Percentiles rank a stretch among this genome's conserved stretches.
Conservation (phyloP, 2,113 vertebrate genomes). For the Pao palembangensis region DNA sequence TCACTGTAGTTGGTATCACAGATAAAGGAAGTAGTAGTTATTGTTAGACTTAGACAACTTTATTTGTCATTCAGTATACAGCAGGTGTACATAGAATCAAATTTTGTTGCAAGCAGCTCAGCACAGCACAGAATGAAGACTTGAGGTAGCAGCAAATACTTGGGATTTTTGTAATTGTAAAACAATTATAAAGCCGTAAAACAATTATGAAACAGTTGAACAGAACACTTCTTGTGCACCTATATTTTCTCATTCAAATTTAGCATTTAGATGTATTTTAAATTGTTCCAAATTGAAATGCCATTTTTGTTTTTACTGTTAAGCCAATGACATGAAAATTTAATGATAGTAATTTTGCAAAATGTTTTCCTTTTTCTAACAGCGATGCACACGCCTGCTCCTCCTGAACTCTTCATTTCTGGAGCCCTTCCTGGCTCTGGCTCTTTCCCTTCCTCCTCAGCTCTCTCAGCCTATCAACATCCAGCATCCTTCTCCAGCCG, state of each 20-base stretch:
- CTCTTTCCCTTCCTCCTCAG: conserved; percentile 90
- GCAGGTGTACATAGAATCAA: too few relatives aligned
- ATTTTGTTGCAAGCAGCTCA: too few relatives aligned
- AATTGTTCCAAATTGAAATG: not conserved
- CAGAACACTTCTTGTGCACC: too few relatives aligned
- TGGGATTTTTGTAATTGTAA: too few relatives aligned
- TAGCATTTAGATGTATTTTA: conserved; percentile 2
- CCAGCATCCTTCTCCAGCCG: conserved; percentile 90
- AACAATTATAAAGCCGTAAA: too few relatives aligned
- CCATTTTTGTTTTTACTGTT: not conserved
- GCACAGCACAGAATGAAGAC: too few relatives aligned
- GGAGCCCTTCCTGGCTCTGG: conserved; percentile 89
- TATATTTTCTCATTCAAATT: too few relatives aligned
- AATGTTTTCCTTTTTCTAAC: conserved; percentile 51
- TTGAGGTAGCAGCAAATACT: too few relatives aligned
- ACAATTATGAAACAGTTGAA: too few relatives aligned
- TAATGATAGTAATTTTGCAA: conserved; percentile 34
- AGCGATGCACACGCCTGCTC: conserved; percentile 95
- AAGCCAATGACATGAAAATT: conserved; percentile 4
- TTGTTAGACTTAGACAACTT: too few relatives aligned
- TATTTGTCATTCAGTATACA: too few relatives aligned
- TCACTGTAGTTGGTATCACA: conserved; percentile 55
- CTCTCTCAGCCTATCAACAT: conserved; percentile 94
- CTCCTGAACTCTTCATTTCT: conserved; percentile 93
- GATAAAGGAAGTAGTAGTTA: conserved; percentile 21